These are phyloP conservation scores for Amblyjoppa fuscipennis DNA, from an alignment of 2,888 invertebrate species.

Conservation along the genomic window DNA sequence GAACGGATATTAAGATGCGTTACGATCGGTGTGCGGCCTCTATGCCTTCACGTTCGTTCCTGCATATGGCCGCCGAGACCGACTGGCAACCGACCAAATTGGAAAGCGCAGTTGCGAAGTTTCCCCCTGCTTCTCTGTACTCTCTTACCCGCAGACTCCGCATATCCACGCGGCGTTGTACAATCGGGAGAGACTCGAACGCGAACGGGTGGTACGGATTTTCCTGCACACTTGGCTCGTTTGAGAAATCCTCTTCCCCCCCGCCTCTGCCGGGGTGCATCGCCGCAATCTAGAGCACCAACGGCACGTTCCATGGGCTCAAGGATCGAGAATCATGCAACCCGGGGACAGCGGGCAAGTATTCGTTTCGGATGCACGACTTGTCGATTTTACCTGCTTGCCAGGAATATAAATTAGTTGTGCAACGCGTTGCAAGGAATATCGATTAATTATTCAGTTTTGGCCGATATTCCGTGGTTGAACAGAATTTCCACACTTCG, in stretches of 20 bases:
- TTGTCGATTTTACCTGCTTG: constrained; percentile 63
- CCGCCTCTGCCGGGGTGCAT: constrained; percentile 12
- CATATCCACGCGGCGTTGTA: constrained; percentile 55
- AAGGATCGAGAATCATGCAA: constrained; percentile 60
- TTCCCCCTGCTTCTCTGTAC: constrained; percentile 68
- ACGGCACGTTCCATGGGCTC: constrained; percentile 63
- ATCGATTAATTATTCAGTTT: constrained; percentile 57
- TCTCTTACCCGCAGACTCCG: constrained; percentile 58
- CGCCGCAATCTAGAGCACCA: constrained; percentile 38
- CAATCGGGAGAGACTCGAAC: constrained; percentile 47
- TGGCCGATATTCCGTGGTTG: constrained; percentile 42
- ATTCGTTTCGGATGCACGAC: constrained; percentile 65
- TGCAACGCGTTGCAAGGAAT: constrained; percentile 50
- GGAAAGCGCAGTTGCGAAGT: constrained; percentile 80
- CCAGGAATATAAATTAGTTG: constrained; percentile 65
- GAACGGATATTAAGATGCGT: constrained; percentile 80
- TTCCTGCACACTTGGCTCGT: constrained; percentile 63
- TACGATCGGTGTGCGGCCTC: constrained; percentile 71
- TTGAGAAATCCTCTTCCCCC: constrained; percentile 50
- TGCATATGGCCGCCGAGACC: constrained; percentile 72
- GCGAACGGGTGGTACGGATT: constrained; percentile 47
- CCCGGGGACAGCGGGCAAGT: constrained; percentile 35
- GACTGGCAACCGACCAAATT: constrained; percentile 83
- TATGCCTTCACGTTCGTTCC: constrained; percentile 69
- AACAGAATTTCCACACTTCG: background rate